Conservation (phyloP, 2,888 invertebrate species). For the Leptopterna dolabrata region DNA sequence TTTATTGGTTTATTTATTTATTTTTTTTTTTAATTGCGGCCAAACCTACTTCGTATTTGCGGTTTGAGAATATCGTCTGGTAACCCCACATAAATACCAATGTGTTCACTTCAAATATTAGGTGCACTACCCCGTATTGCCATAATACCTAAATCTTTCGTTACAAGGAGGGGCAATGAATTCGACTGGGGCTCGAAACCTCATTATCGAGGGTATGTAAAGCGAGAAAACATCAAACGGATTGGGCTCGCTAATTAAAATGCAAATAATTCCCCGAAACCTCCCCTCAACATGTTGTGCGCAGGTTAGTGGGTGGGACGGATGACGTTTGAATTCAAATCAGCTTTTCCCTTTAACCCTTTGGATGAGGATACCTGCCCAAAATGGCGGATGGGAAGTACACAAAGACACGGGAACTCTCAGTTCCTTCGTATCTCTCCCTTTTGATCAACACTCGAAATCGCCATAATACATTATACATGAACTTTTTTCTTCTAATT, state of each 20-base stretch:
- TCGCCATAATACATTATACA: neutral
- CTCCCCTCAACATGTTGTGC: neutral
- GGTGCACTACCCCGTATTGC: too few relatives aligned
- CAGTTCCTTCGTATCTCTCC: neutral
- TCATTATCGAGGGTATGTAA: slow-evolving; percentile 39
- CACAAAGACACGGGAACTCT: neutral
- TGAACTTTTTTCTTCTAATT: neutral
- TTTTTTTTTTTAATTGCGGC: too few relatives aligned
- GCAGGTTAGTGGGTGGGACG: slow-evolving; percentile 23
- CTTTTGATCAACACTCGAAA: neutral
- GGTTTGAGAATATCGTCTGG: too few relatives aligned
- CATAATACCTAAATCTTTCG: too few relatives aligned
- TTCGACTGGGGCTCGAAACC: neutral
- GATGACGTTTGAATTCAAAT: slow-evolving; percentile 47
- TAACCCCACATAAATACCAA: too few relatives aligned
- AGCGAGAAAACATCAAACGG: slow-evolving; percentile 46
- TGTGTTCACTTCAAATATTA: too few relatives aligned
- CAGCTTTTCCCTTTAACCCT: neutral
- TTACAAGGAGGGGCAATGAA: neutral
- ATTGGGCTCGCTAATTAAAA: slow-evolving; percentile 41
- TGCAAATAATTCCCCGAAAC: slow-evolving; percentile 17
- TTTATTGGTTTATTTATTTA: too few relatives aligned
- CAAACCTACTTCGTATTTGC: too few relatives aligned
- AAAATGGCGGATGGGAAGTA: neutral
- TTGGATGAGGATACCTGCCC: neutral